Percentiles rank a stretch among this genome's conserved stretches.
Evolutionary conservation across 1,140 invertebrate species (phyloP).

Genomic region (Polypedilum vanderplanki): DNA sequence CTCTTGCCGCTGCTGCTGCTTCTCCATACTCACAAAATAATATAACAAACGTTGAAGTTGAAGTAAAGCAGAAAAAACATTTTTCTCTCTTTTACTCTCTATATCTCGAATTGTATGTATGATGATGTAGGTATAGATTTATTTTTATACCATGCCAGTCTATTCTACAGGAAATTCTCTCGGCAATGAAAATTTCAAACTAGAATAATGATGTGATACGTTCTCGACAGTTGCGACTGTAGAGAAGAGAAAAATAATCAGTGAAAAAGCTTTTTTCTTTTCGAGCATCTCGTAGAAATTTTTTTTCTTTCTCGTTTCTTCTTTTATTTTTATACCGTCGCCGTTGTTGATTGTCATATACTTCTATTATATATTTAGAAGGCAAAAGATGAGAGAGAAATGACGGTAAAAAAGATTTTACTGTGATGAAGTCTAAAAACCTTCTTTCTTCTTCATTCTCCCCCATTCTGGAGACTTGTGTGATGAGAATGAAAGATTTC

Average conservation of each 20-base stretch:
- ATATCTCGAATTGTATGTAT: conserved; percentile 1
- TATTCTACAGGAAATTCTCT: conserved; percentile 18
- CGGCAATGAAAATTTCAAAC: neutral
- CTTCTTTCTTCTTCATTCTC: neutral
- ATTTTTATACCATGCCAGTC: conserved; percentile 22
- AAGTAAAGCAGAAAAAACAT: neutral
- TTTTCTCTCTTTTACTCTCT: conserved; percentile 14
- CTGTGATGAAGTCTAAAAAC: conserved; percentile 23
- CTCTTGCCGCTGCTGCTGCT: neutral
- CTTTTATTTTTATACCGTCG: neutral
- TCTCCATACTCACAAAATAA: neutral
- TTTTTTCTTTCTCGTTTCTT: neutral
- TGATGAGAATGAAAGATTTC: too few species aligned
- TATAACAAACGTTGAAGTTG: conserved; percentile 3
- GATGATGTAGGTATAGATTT: conserved; percentile 27
- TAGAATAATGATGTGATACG: neutral
- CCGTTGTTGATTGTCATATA: conserved; percentile 9
- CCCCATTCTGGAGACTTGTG: neutral
- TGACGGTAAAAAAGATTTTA: conserved; percentile 25
- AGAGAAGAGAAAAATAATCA: neutral
- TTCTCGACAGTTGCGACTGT: neutral
- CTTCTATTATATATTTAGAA: neutral
- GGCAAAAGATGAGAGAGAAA: neutral
- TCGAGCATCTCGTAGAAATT: neutral
- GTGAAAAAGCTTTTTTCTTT: conserved; percentile 12